Evolutionary conservation across 2,888 invertebrate genomes (phyloP).

Genomic region (Leucozona laternaria): DNA sequence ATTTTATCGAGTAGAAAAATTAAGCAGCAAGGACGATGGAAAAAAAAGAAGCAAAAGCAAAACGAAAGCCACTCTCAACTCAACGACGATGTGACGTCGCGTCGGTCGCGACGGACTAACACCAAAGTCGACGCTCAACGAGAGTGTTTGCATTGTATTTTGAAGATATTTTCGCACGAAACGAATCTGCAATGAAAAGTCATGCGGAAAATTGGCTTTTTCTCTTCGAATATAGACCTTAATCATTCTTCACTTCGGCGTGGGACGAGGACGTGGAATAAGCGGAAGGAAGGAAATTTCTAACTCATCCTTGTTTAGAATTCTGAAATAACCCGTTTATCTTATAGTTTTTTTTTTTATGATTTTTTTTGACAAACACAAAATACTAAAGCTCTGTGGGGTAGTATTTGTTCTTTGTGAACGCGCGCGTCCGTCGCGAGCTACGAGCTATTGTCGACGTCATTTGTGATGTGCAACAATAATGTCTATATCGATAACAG

Average conservation of each 20-base stretch:
- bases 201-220: slow-evolving; percentile 74
- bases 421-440: neutral
- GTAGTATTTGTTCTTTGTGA: slow-evolving; percentile 21
- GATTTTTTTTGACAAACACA: slow-evolving; percentile 18
- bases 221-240: slow-evolving; percentile 47
- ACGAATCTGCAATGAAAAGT: slow-evolving; percentile 63
- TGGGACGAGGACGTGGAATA: neutral
- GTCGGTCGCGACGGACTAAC: slow-evolving; percentile 1
- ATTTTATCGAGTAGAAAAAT: slow-evolving; percentile 67
- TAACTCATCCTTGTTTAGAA: slow-evolving; percentile 56
- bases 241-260: slow-evolving; percentile 17
- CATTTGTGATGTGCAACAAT: slow-evolving; percentile 60
- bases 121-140: slow-evolving; percentile 31
- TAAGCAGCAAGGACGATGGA: slow-evolving; percentile 40
- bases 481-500: slow-evolving; percentile 51
- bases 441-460: slow-evolving; percentile 2
- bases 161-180: slow-evolving; percentile 62
- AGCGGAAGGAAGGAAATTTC: neutral
- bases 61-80: slow-evolving; percentile 33
- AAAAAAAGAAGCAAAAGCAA: slow-evolving; percentile 5
- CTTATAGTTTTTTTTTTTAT: slow-evolving; percentile 7
- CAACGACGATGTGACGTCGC: too few species aligned
- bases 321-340: slow-evolving; percentile 42
- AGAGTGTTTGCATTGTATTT: slow-evolving; percentile 68
- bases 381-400: slow-evolving; percentile 13